These are phyloP conservation scores for Marronus borbonicus DNA, from an alignment of 2,888 invertebrate genomes.

Conservation along the genomic window DNA sequence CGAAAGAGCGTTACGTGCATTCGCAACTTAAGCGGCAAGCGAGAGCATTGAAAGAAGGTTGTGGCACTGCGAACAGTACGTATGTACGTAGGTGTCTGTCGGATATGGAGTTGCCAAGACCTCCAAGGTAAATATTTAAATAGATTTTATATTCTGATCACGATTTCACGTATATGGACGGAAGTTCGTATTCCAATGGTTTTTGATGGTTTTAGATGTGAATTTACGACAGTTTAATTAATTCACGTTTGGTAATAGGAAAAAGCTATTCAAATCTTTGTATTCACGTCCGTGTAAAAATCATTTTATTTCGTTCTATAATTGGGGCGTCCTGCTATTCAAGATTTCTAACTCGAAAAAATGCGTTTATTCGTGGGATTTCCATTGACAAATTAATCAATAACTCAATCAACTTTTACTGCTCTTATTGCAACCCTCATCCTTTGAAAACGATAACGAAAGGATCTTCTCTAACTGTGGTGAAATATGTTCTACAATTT, in stretches of 20 bases:
- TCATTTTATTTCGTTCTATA: too few species aligned
- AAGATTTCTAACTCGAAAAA: too few species aligned
- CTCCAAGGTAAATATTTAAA: conserved; percentile 47
- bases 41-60: conserved; percentile 6
- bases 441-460: neutral
- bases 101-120: conserved; percentile 29
- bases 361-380: neutral
- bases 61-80: neutral
- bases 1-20: conserved; percentile 42
- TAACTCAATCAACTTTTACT: neutral
- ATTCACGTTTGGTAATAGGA: too few species aligned
- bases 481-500: neutral
- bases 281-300: too few species aligned
- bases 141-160: conserved; percentile 24
- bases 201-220: neutral
- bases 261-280: too few species aligned
- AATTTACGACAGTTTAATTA: too few species aligned
- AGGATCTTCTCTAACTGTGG: neutral
- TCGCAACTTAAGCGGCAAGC: conserved; percentile 47
- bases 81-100: neutral
- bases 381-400: neutral
- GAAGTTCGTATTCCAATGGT: too few species aligned
- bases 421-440: neutral
- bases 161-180: neutral
- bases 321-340: too few species aligned